These are phyloP conservation scores for Dryoscopus gambensis DNA, from an alignment of 2,113 vertebrate species.

Conservation along the genomic window DNA sequence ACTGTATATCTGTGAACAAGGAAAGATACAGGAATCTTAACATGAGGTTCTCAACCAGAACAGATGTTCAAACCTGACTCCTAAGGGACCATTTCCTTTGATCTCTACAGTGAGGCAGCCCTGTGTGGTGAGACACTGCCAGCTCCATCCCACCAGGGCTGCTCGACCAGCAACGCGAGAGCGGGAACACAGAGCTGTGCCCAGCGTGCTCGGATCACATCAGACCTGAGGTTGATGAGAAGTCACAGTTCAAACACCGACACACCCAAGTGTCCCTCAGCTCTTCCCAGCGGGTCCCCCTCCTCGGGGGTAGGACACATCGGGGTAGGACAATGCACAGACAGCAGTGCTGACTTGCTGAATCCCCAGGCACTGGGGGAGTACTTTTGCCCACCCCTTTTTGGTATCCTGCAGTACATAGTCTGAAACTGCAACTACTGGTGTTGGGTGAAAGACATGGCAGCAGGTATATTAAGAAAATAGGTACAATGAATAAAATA, in stretches of 20 bases:
- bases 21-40: background rate
- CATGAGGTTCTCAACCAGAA: slow-evolving; percentile 10
- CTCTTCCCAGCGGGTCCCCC: background rate
- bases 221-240: slow-evolving; percentile 7
- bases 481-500: slow-evolving; percentile 74
- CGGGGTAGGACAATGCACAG: background rate
- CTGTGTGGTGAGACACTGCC: background rate
- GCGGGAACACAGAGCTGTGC: background rate
- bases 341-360: background rate
- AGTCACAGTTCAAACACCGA: background rate
- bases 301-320: no score
- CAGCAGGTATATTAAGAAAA: slow-evolving; percentile 70
- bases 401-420: slow-evolving; percentile 55
- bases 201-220: background rate
- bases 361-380: background rate
- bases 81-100: background rate
- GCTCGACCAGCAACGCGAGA: fast-evolving
- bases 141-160: background rate
- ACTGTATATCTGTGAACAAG: slow-evolving; percentile 1
- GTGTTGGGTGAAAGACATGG: slow-evolving; percentile 24
- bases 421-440: slow-evolving; percentile 28
- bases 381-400: slow-evolving; percentile 11
- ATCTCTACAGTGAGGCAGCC: background rate
- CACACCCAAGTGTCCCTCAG: background rate
- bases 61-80: background rate